A percentile compares a stretch with the other conserved stretches of the same genome.
phyloP scores from a whole-genome alignment of 1,140 invertebrate species.

The Philopotamus ludificatus region DNA sequence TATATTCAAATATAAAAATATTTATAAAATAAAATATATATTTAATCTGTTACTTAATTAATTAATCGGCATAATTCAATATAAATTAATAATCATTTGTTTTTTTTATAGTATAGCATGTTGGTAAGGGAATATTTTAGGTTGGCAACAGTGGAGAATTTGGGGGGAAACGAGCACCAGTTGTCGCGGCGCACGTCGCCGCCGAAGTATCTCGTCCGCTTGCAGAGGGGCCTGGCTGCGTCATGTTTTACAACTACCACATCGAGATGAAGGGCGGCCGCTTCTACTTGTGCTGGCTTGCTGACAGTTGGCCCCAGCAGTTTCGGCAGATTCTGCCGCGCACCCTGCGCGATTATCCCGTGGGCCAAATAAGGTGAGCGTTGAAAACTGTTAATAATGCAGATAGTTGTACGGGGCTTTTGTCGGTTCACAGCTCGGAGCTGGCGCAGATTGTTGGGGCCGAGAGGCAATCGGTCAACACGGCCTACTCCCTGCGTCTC shows the following conservation, averaged over 20 bases:
- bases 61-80: no score
- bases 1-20: no score
- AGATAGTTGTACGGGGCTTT: no score
- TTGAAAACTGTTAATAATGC: background rate
- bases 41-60: no score
- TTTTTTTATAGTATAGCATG: no score
- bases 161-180: no score
- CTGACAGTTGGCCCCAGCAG: background rate
- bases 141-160: no score
- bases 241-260: constrained; percentile 16
- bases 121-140: no score
- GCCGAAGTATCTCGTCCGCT: background rate
- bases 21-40: no score
- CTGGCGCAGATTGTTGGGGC: no score
- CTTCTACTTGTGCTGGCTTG: constrained; percentile 14
- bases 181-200: background rate
- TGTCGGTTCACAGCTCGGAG: no score
- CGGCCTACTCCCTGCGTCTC: background rate
- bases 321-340: background rate
- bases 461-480: background rate
- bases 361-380: background rate
- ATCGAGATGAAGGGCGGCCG: constrained; percentile 9
- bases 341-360: background rate
- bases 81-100: no score
- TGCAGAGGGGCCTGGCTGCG: background rate